Percentiles rank a stretch among this genome's conserved stretches.
phyloP scores from a whole-genome alignment of 2,797 vertebrate species.

The Tapera naevia region DNA sequence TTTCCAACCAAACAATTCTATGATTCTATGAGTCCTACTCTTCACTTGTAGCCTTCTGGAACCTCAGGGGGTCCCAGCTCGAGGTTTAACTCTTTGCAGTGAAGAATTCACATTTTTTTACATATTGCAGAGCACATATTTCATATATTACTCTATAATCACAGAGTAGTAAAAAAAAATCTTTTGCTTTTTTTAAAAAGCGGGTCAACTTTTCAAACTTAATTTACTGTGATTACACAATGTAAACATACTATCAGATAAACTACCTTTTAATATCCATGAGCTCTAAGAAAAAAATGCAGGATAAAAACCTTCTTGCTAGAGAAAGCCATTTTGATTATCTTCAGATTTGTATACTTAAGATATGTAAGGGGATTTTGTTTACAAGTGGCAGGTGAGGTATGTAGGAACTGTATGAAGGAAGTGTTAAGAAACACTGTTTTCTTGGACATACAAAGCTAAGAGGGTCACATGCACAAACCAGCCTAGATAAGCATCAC shows the following conservation, averaged over 20 bases:
- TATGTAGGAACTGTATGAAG: fast-evolving
- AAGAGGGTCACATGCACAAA: fast-evolving
- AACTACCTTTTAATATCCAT: not conserved
- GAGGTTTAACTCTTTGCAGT: not conserved
- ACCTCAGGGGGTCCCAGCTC: no score
- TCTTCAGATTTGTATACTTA: fast-evolving
- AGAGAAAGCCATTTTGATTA: not conserved
- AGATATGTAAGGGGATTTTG: not conserved
- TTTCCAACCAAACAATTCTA: no score
- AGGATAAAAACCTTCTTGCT: not conserved
- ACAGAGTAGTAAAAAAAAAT: fast-evolving
- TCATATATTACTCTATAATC: not conserved
- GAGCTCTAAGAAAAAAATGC: not conserved
- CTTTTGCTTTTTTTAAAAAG: not conserved
- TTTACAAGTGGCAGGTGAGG: fast-evolving
- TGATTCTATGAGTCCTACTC: not conserved
- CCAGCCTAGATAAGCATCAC: not conserved
- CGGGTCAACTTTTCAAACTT: not conserved
- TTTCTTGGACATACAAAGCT: fast-evolving
- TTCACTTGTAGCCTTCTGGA: not conserved
- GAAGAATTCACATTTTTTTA: not conserved
- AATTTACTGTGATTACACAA: not conserved
- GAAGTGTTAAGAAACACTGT: not conserved
- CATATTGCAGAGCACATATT: fast-evolving
- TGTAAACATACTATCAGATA: not conserved